Conservation (phyloP, 2,888 invertebrate genomes). For the Escarpia spicata region DNA sequence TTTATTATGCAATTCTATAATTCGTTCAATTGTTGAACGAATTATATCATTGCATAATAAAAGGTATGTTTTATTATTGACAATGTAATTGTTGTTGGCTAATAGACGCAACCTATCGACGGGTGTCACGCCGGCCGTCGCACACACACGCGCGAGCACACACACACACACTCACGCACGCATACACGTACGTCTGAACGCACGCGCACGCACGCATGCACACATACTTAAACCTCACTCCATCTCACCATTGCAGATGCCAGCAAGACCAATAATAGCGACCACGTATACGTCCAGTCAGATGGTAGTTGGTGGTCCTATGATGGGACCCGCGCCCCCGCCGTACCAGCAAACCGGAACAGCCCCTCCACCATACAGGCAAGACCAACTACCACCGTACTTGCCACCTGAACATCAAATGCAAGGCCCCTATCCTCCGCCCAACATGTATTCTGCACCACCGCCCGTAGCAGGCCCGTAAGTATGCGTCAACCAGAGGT, state of each 20-base stretch:
- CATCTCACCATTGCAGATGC: neutral
- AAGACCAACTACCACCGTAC: neutral
- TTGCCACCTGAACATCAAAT: neutral
- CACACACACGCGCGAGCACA: no score
- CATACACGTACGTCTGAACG: no score
- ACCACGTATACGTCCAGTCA: neutral
- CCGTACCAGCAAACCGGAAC: neutral
- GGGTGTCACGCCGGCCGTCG: no score
- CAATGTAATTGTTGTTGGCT: no score
- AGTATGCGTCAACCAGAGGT: neutral
- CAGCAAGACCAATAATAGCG: neutral
- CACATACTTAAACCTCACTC: neutral
- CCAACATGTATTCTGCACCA: neutral
- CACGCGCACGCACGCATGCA: no score
- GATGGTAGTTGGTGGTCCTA: neutral
- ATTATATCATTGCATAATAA: no score
- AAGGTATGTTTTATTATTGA: no score
- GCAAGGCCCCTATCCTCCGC: neutral
- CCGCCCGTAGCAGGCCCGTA: conserved; percentile 13
- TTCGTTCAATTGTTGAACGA: no score
- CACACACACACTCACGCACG: no score
- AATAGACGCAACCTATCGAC: no score
- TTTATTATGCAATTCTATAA: no score
- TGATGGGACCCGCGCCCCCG: neutral
- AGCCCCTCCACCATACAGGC: neutral